phyloP scores from a whole-genome alignment of 2,888 invertebrate genomes.

The Microctonus brassicae region DNA sequence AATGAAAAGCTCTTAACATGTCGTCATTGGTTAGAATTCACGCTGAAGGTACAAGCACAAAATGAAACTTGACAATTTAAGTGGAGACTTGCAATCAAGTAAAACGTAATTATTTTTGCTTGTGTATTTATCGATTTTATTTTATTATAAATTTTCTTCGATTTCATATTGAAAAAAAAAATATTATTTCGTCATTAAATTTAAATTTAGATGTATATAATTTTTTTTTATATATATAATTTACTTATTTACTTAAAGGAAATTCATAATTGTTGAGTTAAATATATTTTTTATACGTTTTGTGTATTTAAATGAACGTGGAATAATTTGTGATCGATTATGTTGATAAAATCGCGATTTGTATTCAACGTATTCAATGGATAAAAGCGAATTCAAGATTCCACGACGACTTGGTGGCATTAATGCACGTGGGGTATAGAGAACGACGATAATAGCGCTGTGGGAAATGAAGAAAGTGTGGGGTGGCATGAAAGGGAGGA shows the following conservation, averaged over 20 bases:
- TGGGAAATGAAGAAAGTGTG: conserved; percentile 28
- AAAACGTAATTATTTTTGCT: conserved; percentile 61
- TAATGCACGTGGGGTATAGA: conserved; percentile 29
- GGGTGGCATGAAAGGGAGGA: not conserved
- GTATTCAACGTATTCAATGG: conserved; percentile 26
- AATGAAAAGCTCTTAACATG: conserved; percentile 64
- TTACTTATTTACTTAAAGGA: too few relatives aligned
- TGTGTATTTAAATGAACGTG: conserved; percentile 9
- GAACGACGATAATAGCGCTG: conserved; percentile 52
- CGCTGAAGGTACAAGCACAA: conserved; percentile 43
- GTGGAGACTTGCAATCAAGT: conserved; percentile 59
- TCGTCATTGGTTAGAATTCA: conserved; percentile 58
- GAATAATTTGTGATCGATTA: conserved; percentile 30
- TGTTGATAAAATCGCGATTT: conserved; percentile 31
- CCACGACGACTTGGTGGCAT: conserved; percentile 36
- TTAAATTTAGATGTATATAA: not conserved
- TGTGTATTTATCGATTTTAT: conserved; percentile 14
- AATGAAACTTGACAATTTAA: conserved; percentile 64
- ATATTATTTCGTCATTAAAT: not conserved
- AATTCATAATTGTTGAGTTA: not conserved
- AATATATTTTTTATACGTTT: not conserved
- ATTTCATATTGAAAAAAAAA: not conserved
- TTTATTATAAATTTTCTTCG: not conserved
- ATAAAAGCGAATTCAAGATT: conserved; percentile 33
- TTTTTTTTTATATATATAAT: not conserved